These are phyloP conservation scores for Drosophila kuntzei DNA, from an alignment of 2,888 invertebrate species.

Conservation along the genomic window DNA sequence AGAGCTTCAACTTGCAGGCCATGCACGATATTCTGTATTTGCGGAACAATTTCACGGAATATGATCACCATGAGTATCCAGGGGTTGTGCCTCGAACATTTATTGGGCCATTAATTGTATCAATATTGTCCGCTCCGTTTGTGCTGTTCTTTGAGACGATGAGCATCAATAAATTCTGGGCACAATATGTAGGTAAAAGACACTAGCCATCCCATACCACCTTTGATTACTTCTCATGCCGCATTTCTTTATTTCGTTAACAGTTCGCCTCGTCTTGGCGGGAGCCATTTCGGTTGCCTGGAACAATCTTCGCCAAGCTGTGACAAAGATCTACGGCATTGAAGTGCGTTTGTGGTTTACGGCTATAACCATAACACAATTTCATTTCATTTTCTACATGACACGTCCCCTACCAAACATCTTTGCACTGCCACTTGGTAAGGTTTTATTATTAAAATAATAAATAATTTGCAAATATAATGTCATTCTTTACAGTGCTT, in stretches of 20 bases:
- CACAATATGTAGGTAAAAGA: conserved; percentile 93
- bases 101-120: conserved; percentile 94
- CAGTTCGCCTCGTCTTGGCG: conserved; percentile 94
- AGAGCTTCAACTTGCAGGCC: conserved; percentile 99
- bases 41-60: conserved; percentile 94
- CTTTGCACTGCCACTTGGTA: conserved; percentile 96
- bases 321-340: conserved; percentile 92
- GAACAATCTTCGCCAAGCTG: conserved; percentile 89
- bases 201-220: background rate
- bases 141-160: conserved; percentile 89
- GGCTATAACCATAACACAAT: conserved; percentile 95
- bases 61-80: conserved; percentile 98
- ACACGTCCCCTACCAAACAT: conserved; percentile 97
- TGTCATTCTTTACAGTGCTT: conserved; percentile 89
- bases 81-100: conserved; percentile 99
- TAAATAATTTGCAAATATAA: background rate
- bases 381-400: conserved; percentile 99
- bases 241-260: conserved; percentile 79
- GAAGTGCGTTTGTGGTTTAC: conserved; percentile 93
- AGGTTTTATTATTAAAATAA: conserved; percentile 60
- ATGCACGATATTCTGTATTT: conserved; percentile 98
- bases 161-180: conserved; percentile 93
- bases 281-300: conserved; percentile 91
- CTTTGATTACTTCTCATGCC: background rate
- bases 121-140: conserved; percentile 91